phyloP scores from a whole-genome alignment of 1,140 invertebrate genomes.

The Papilio dardanus region DNA sequence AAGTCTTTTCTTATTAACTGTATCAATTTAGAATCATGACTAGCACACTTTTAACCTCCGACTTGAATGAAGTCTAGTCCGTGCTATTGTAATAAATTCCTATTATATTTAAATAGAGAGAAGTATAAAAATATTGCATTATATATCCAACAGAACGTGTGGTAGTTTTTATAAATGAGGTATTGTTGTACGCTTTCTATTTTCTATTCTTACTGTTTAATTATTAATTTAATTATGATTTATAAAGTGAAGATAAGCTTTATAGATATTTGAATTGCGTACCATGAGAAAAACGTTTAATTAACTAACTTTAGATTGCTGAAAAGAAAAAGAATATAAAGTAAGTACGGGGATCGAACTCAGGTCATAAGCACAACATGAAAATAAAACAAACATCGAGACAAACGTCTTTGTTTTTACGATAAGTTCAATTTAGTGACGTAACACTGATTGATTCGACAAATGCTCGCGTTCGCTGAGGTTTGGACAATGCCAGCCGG shows the following conservation, averaged over 20 bases:
- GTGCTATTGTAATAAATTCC: neutral
- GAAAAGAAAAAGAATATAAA: neutral
- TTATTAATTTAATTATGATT: neutral
- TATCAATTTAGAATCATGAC: neutral
- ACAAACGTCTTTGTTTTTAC: conserved; percentile 30
- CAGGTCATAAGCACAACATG: neutral
- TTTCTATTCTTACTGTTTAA: too few relatives aligned
- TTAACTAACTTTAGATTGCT: neutral
- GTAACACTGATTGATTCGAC: conserved; percentile 68
- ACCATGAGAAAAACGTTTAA: conserved; percentile 1
- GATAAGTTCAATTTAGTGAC: conserved; percentile 41
- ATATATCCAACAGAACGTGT: neutral
- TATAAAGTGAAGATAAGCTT: neutral
- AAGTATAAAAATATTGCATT: conserved; percentile 10
- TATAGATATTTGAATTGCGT: neutral
- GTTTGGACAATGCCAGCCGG: conserved; percentile 54
- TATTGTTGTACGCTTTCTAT: neutral
- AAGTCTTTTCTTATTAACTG: neutral
- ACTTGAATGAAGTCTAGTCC: neutral
- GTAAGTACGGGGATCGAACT: neutral
- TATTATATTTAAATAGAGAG: neutral
- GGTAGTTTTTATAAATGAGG: neutral
- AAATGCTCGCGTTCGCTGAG: conserved; percentile 70
- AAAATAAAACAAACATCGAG: conserved; percentile 6
- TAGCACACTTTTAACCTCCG: neutral